Conservation (phyloP, 2,888 invertebrate genomes). For the Tryphoninae sp. region DNA sequence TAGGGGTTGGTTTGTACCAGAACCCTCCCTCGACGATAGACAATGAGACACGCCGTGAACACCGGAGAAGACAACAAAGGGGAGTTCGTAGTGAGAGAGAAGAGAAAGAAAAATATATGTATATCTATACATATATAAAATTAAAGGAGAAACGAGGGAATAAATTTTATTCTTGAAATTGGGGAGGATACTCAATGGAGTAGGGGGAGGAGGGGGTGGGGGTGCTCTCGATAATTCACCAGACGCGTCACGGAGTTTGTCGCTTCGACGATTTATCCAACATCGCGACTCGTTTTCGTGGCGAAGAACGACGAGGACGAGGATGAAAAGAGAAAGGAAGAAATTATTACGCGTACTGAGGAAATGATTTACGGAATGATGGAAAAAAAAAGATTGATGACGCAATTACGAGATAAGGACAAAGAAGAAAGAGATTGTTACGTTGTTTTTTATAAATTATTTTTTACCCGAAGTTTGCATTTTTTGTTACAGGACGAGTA, state of each 20-base stretch:
- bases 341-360: not conserved
- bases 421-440: no score
- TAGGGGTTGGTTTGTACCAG: not conserved
- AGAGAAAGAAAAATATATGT: not conserved
- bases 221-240: constrained; percentile 49
- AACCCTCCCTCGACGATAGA: constrained; percentile 44
- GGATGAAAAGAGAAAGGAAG: constrained; percentile 1
- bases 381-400: constrained; percentile 11
- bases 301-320: not conserved
- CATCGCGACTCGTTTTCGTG: constrained; percentile 26
- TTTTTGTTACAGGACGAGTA: constrained; percentile 1
- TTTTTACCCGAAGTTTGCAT: not conserved
- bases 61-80: constrained; percentile 27
- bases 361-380: constrained; percentile 23
- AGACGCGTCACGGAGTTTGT: constrained; percentile 35
- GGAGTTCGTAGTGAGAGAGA: not conserved
- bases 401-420: constrained; percentile 11
- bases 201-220: no score
- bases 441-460: no score
- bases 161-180: constrained; percentile 43
- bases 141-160: constrained; percentile 14
- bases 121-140: no score
- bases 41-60: constrained; percentile 41
- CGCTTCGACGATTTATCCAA: constrained; percentile 34
- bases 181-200: no score